Evolutionary conservation across 2,797 vertebrate genomes (phyloP).

Genomic region (Melanotaenia parkinsoni): DNA sequence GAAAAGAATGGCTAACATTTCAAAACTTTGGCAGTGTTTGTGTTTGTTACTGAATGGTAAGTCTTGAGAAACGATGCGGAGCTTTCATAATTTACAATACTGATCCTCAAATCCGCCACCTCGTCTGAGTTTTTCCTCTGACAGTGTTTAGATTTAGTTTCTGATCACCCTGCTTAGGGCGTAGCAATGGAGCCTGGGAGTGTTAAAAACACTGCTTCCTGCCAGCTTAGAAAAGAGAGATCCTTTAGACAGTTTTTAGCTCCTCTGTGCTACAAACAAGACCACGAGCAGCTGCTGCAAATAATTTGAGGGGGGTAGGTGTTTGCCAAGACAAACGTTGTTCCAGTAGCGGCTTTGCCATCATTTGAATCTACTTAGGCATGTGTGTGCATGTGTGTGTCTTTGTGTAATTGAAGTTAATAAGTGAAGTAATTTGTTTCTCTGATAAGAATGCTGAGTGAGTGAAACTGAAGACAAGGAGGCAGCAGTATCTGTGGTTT

Average conservation of each 20-base stretch:
- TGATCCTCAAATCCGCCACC: slow-evolving; percentile 44
- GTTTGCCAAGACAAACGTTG: slow-evolving; percentile 84
- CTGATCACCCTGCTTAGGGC: slow-evolving; percentile 43
- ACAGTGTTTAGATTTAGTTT: slow-evolving; percentile 47
- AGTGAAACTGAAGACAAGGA: slow-evolving; percentile 24
- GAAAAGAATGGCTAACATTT: slow-evolving; percentile 50
- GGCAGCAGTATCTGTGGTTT: slow-evolving; percentile 18
- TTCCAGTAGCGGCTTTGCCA: slow-evolving; percentile 77
- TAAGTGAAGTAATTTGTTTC: slow-evolving; percentile 37
- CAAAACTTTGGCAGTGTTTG: slow-evolving; percentile 19
- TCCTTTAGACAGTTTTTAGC: slow-evolving; percentile 76
- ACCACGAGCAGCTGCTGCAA: slow-evolving; percentile 79
- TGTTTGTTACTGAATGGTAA: slow-evolving; percentile 19
- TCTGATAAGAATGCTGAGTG: slow-evolving; percentile 38
- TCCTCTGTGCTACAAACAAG: slow-evolving; percentile 78
- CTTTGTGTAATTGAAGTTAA: slow-evolving; percentile 27
- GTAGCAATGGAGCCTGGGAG: slow-evolving; percentile 44
- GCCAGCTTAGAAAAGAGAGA: slow-evolving; percentile 57
- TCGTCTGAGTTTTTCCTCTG: slow-evolving; percentile 42
- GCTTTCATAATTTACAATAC: slow-evolving; percentile 31
- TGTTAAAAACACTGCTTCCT: slow-evolving; percentile 36
- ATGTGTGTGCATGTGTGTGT: slow-evolving; percentile 31
- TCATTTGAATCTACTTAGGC: slow-evolving; percentile 53
- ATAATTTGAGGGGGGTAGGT: slow-evolving; percentile 72
- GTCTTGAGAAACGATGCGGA: slow-evolving; percentile 23